phyloP scores from a whole-genome alignment of 2,113 vertebrate species.

The Vimba vimba region DNA sequence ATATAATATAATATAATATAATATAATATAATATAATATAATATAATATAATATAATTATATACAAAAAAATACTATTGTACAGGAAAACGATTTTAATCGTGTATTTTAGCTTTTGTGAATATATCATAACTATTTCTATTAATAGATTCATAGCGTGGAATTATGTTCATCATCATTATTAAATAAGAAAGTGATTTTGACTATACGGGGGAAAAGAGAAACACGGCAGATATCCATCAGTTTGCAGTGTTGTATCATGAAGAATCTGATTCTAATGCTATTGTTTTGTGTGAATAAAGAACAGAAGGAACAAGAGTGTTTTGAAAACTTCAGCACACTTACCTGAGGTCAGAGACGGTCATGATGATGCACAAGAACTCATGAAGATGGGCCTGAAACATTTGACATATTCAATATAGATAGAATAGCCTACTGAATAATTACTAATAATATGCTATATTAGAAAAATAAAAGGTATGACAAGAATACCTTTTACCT shows the following conservation, averaged over 20 bases:
- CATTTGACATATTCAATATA: not conserved
- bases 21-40: not conserved
- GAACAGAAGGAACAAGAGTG: not conserved
- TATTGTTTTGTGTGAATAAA: not conserved
- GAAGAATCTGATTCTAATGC: not conserved
- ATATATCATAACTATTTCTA: not conserved
- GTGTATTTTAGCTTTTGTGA: not conserved
- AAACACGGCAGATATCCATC: not conserved
- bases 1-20: not conserved
- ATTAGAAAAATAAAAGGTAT: too few species aligned
- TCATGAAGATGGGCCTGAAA: not conserved
- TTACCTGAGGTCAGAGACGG: not conserved
- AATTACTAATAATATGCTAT: not conserved
- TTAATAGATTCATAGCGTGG: not conserved
- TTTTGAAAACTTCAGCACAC: not conserved
- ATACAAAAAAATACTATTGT: not conserved
- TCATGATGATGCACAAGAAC: not conserved
- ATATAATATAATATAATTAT: not conserved
- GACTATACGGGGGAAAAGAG: not conserved
- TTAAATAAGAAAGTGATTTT: not conserved
- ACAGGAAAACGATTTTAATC: not conserved
- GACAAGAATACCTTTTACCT: not conserved
- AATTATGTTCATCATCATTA: not conserved
- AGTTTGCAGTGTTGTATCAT: not conserved
- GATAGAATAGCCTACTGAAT: not conserved